Percentiles rank a stretch among this genome's conserved stretches.
These are phyloP conservation scores for Zaprionus ornatus DNA, from an alignment of 1,140 invertebrate genomes.

Conservation along the genomic window DNA sequence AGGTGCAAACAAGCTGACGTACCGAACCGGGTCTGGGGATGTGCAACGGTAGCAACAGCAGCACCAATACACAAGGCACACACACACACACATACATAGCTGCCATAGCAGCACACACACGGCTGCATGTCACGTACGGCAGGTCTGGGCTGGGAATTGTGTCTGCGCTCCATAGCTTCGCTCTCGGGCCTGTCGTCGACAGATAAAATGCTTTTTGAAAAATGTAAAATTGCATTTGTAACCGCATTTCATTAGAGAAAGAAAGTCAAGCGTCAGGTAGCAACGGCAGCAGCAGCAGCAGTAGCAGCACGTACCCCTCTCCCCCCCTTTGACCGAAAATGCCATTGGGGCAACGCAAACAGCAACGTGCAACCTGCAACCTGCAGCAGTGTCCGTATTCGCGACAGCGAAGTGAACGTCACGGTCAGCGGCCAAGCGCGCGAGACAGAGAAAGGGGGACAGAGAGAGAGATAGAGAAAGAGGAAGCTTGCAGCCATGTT, in stretches of 20 bases:
- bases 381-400: constrained; percentile 57
- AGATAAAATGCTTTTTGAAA: constrained; percentile 79
- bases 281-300: constrained; percentile 55
- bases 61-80: background rate
- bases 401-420: constrained; percentile 65
- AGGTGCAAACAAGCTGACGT: constrained; percentile 79
- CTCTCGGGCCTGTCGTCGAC: constrained; percentile 68
- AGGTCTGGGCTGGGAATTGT: constrained; percentile 25
- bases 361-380: constrained; percentile 37
- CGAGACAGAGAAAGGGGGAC: constrained; percentile 4
- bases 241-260: constrained; percentile 80
- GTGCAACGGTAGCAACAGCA: constrained; percentile 1
- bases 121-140: constrained; percentile 35
- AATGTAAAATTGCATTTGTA: constrained; percentile 81
- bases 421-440: constrained; percentile 63
- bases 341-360: constrained; percentile 40
- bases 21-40: constrained; percentile 14
- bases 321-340: constrained; percentile 16
- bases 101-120: background rate
- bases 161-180: constrained; percentile 34
- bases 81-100: constrained; percentile 11
- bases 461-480: constrained; percentile 6
- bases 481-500: constrained; percentile 29
- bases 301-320: constrained; percentile 27
- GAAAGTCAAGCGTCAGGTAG: constrained; percentile 78